A percentile compares a stretch with the other conserved stretches of the same genome.
Conservation (phyloP, 2,888 invertebrate genomes). For the Eupithecia centaureata region DNA sequence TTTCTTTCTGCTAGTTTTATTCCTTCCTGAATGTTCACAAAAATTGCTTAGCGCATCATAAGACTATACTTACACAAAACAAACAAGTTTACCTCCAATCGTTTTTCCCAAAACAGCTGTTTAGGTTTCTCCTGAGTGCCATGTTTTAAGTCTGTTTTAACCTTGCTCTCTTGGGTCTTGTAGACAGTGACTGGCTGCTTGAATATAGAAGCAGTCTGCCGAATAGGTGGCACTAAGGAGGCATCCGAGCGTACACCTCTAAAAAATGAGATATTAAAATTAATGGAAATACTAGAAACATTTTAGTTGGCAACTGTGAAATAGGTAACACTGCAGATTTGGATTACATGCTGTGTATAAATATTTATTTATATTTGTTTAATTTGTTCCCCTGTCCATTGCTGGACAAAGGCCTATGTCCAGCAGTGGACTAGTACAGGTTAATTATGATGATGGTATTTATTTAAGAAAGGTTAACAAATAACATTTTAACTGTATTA, state of each 20-base stretch:
- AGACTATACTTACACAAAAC: too few species aligned
- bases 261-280: slow-evolving; percentile 32
- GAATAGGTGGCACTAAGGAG: slow-evolving; percentile 95
- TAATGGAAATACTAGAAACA: neutral
- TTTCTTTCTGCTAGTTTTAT: too few species aligned
- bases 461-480: neutral
- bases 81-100: slow-evolving; percentile 83
- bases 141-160: slow-evolving; percentile 95
- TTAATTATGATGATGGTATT: too few species aligned
- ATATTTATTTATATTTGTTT: neutral
- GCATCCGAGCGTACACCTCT: slow-evolving; percentile 94
- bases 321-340: neutral
- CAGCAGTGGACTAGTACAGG: too few species aligned
- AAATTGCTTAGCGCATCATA: too few species aligned
- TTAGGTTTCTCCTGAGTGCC: slow-evolving; percentile 96
- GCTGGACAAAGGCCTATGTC: too few species aligned
- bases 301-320: neutral
- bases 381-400: too few species aligned
- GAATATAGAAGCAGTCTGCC: slow-evolving; percentile 99
- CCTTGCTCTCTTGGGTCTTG: slow-evolving; percentile 95
- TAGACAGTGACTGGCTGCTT: slow-evolving; percentile 99
- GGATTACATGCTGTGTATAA: neutral
- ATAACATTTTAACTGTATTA: neutral
- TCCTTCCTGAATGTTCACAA: too few species aligned
- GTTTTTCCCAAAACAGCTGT: slow-evolving; percentile 93